These are phyloP conservation scores for Lucilia sericata DNA, from an alignment of 1,140 invertebrate genomes.

Conservation along the genomic window DNA sequence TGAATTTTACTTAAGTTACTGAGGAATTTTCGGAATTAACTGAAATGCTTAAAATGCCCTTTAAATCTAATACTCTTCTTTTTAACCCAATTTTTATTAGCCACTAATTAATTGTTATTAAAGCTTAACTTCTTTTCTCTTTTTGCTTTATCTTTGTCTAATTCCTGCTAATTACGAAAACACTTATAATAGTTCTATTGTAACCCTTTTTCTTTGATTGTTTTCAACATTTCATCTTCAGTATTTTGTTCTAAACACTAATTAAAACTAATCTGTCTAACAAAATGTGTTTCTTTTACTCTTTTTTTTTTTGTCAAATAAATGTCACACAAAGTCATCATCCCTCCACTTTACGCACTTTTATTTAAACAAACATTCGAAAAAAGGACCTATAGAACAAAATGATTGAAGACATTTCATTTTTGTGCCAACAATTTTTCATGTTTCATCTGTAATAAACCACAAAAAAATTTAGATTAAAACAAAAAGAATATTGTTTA, in stretches of 20 bases:
- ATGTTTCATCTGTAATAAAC: not conserved
- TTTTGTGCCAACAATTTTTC: constrained; percentile 21
- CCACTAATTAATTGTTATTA: not conserved
- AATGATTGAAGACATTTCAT: constrained; percentile 38
- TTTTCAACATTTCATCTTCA: constrained; percentile 8
- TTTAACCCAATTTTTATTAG: not conserved
- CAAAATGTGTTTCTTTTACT: constrained; percentile 22
- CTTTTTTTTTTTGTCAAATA: constrained; percentile 35
- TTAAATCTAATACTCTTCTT: too few relatives aligned
- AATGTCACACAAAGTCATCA: constrained; percentile 32
- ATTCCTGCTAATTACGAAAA: not conserved
- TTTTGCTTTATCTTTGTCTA: not conserved
- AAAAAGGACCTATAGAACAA: not conserved
- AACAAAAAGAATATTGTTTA: constrained; percentile 24
- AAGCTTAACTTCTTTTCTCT: not conserved
- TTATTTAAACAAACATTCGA: not conserved
- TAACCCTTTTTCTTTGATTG: constrained; percentile 23
- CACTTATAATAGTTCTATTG: constrained; percentile 14
- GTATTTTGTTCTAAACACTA: constrained; percentile 30
- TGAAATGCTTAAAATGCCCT: too few relatives aligned
- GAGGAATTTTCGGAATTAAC: too few relatives aligned
- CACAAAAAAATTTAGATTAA: not conserved
- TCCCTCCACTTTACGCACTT: not conserved
- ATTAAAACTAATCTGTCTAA: constrained; percentile 42
- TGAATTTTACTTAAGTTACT: too few relatives aligned